phyloP scores from a whole-genome alignment of 1,140 invertebrate genomes.

The Gryon sp. region DNA sequence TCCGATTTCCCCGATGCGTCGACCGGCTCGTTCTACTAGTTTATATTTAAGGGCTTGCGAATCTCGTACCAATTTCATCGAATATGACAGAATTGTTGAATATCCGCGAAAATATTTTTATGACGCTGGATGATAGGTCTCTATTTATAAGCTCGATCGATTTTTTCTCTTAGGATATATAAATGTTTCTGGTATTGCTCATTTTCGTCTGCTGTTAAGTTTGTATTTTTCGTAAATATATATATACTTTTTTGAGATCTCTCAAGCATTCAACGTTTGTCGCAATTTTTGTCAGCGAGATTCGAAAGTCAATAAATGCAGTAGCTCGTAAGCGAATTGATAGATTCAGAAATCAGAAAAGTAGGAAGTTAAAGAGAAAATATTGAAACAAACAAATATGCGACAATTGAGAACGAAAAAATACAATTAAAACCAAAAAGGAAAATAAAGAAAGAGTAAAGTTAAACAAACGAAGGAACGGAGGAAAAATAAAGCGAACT shows the following conservation, averaged over 20 bases:
- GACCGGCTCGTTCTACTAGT: conserved; percentile 41
- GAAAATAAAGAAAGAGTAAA: too few relatives aligned
- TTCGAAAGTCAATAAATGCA: conserved; percentile 40
- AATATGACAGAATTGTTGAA: too few relatives aligned
- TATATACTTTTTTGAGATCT: too few relatives aligned
- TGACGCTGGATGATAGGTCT: too few relatives aligned
- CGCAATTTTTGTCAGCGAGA: conserved; percentile 31
- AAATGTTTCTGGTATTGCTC: too few relatives aligned
- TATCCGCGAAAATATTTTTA: too few relatives aligned
- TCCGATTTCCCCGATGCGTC: conserved; percentile 32
- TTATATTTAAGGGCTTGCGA: conserved; percentile 28
- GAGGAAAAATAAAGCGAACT: neutral
- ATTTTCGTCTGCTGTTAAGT: too few relatives aligned
- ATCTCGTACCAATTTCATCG: too few relatives aligned
- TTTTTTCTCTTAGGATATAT: neutral
- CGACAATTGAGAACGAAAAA: neutral
- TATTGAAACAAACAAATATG: conserved; percentile 36
- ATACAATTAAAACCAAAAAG: too few relatives aligned
- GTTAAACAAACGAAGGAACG: too few relatives aligned
- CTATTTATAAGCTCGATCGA: neutral
- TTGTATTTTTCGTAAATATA: too few relatives aligned
- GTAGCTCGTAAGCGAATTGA: conserved; percentile 59
- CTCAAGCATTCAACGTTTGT: conserved; percentile 2
- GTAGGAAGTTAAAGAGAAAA: conserved; percentile 56
- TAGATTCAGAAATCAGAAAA: conserved; percentile 56